Base-by-base conservation (phyloP, 2,888 invertebrate species). In the Tetropium fuscum region DNA sequence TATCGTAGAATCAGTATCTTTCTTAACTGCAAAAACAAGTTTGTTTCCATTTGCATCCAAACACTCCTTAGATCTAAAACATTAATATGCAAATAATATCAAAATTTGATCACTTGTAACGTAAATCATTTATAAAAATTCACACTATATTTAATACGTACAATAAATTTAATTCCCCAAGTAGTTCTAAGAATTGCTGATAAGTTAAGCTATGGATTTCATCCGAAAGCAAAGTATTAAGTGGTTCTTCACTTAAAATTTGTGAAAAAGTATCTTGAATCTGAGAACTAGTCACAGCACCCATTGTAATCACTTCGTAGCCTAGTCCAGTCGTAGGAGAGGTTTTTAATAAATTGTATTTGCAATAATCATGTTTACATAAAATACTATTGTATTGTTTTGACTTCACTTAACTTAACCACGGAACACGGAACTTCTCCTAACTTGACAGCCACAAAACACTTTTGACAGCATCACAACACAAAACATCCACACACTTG, bases 1-100 rank as follows among this genome's bases (percentile, higher is more conserved):
- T 16, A 89, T 74, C 0, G 88, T 84, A 0, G 85, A 81, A 74
- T 89, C 89, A 2, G 87, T 86, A 2, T 88, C 89, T 63, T 84
- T 85, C 73, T 88, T 87, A 1, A 90, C 84, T 40, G 86, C 85
- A 80, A 90, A 90, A 30, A 88, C 78, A 19, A 90, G 77, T 73
- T 87, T 87, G 71, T 88, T 87, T 0, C 88, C 89, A 69, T 84
- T 83, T 2, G 83, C 78, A 77, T 88, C 88, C 60, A 86, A 82
- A 69, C 86, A 88, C 69, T 85, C 85, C 59, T 84, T 83, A 0
- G 88, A 87, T 57, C 88, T 89, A 38, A 55, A 69, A 72, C 41
- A 41, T 43, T n/a, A n/a, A n/a, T n/a, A n/a, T n/a, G n/a, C n/a
- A n/a, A n/a, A n/a, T n/a, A n/a, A n/a, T n/a, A n/a, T n/a, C n/a